A percentile compares a stretch with the other conserved stretches of the same genome.
These are phyloP conservation scores for Lordiphosa mommai DNA, from an alignment of 1,140 invertebrate species.

Conservation along the genomic window DNA sequence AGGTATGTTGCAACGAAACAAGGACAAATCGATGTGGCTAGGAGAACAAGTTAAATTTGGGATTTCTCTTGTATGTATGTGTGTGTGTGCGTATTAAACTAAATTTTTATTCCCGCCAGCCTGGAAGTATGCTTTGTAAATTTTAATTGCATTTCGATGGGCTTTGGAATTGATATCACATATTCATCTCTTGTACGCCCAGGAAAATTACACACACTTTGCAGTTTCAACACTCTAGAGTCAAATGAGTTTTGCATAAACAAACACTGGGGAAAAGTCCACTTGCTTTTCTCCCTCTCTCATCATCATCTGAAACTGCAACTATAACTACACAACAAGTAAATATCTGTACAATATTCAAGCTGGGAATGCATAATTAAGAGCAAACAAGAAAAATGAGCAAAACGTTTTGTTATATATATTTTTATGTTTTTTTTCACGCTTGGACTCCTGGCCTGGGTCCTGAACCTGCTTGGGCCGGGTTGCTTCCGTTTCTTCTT, in stretches of 20 bases:
- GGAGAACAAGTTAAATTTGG: too few species aligned
- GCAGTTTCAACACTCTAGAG: conserved; percentile 26
- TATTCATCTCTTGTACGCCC: too few species aligned
- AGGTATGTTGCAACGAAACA: conserved; percentile 17
- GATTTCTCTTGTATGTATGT: background rate
- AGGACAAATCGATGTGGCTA: too few species aligned
- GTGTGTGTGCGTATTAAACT: conserved; percentile 4
- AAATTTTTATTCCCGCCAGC: conserved; percentile 12
- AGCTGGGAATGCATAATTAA: conserved; percentile 48
- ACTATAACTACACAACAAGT: background rate
- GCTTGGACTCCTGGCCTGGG: background rate
- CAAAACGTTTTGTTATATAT: conserved; percentile 25
- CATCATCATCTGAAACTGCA: background rate
- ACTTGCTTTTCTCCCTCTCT: too few species aligned
- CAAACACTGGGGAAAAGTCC: conserved; percentile 13
- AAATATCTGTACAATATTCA: conserved; percentile 21
- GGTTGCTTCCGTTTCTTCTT: conserved; percentile 19
- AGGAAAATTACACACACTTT: conserved; percentile 29
- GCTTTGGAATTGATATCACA: too few species aligned
- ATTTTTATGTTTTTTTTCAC: conserved; percentile 13
- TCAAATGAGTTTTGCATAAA: conserved; percentile 72
- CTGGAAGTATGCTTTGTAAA: conserved; percentile 19
- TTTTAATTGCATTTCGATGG: conserved; percentile 4
- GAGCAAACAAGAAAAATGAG: conserved; percentile 42
- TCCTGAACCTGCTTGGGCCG: background rate